Evolutionary conservation across 1,140 invertebrate species (phyloP).

Genomic region (Belonocnema kinseyi): DNA sequence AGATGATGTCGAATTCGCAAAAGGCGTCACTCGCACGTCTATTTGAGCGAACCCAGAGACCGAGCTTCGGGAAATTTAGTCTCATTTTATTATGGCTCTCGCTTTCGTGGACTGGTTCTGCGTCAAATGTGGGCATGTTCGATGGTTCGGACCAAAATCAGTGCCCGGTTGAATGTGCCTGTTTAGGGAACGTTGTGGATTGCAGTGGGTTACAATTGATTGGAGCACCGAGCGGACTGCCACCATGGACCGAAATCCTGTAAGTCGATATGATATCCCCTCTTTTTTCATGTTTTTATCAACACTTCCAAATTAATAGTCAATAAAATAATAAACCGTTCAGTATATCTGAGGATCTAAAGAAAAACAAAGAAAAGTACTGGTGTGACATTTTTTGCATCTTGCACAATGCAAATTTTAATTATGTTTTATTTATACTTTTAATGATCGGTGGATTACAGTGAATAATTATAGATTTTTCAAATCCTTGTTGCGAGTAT

Average conservation of each 20-base stretch:
- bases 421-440: too few relatives aligned
- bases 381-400: too few relatives aligned
- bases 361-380: too few relatives aligned
- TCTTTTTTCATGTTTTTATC: constrained; percentile 5
- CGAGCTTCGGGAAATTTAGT: constrained; percentile 41
- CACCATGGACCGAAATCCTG: constrained; percentile 70
- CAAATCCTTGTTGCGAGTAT: not conserved
- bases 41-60: not conserved
- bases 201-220: constrained; percentile 67
- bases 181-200: constrained; percentile 67
- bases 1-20: constrained; percentile 30
- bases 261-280: constrained; percentile 51
- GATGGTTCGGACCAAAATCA: constrained; percentile 44
- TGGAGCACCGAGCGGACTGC: constrained; percentile 67
- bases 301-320: not conserved
- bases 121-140: constrained; percentile 17
- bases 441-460: too few relatives aligned
- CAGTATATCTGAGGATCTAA: not conserved
- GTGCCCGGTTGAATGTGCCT: constrained; percentile 70
- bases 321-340: not conserved
- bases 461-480: not conserved
- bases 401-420: too few relatives aligned
- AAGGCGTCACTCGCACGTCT: constrained; percentile 23
- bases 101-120: constrained; percentile 32
- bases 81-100: constrained; percentile 31